Conservation (phyloP, 2,888 invertebrate species). For the Podabrus alpinus region DNA sequence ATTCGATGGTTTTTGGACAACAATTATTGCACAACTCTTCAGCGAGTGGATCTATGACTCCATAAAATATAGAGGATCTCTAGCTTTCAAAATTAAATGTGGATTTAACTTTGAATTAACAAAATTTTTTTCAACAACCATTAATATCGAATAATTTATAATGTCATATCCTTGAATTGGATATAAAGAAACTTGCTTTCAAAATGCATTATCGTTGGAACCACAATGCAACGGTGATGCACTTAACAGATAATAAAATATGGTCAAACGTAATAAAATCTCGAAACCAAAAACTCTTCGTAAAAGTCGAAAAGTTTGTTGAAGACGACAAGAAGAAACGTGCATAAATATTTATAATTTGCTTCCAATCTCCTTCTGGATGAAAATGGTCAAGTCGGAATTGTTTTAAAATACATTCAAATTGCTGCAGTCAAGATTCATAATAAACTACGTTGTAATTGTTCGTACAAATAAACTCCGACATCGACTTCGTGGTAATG, state of each 20-base stretch:
- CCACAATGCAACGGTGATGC: neutral
- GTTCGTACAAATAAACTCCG: neutral
- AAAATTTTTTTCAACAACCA: too few species aligned
- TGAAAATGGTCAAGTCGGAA: neutral
- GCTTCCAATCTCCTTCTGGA: neutral
- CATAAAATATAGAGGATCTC: too few species aligned
- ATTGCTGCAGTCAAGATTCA: neutral
- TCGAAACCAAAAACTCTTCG: neutral
- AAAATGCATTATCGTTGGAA: neutral
- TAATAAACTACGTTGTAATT: neutral
- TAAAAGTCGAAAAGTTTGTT: neutral
- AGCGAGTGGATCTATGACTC: neutral
- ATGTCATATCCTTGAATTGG: neutral
- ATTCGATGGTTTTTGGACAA: too few species aligned
- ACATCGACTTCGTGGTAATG: neutral
- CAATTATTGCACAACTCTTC: too few species aligned
- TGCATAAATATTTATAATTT: neutral
- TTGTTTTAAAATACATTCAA: neutral
- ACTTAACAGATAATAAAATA: neutral
- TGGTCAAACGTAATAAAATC: neutral
- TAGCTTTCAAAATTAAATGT: too few species aligned
- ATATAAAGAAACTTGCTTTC: neutral
- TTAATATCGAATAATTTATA: too few species aligned
- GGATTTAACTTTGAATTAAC: too few species aligned
- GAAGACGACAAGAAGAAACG: neutral